A percentile compares a stretch with the other conserved stretches of the same genome.
Conservation (phyloP, 2,888 invertebrate genomes). For the Dicranocentrus wangi region DNA sequence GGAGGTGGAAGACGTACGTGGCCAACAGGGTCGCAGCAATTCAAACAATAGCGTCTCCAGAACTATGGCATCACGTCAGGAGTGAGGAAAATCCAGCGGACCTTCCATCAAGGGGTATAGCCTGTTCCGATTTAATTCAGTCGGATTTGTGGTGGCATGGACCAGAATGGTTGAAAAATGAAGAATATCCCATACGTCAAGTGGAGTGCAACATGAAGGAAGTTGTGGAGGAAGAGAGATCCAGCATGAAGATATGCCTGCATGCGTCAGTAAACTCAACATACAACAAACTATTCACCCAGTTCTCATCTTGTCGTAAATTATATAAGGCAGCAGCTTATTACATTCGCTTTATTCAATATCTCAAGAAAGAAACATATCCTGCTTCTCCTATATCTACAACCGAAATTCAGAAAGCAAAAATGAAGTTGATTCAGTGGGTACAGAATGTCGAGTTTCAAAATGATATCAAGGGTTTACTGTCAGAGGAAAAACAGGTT, state of each 20-base stretch:
- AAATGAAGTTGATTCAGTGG: too few species aligned
- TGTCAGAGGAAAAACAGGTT: too few species aligned
- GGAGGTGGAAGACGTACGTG: slow-evolving; percentile 71
- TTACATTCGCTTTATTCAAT: too few species aligned
- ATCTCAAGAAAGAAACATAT: too few species aligned
- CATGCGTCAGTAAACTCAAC: background rate
- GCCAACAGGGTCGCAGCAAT: slow-evolving; percentile 71
- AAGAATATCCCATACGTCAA: background rate
- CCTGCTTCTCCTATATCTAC: too few species aligned
- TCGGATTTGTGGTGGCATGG: slow-evolving; percentile 42
- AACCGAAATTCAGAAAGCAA: too few species aligned
- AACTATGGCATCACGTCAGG: slow-evolving; percentile 70
- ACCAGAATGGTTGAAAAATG: background rate
- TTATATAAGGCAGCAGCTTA: too few species aligned
- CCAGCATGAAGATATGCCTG: background rate
- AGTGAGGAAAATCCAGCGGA: slow-evolving; percentile 73
- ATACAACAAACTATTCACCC: too few species aligned
- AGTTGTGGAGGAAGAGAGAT: background rate
- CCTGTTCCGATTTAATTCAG: background rate
- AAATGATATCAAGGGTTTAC: too few species aligned
- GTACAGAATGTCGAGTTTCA: too few species aligned
- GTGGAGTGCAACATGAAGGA: background rate
- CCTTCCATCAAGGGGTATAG: slow-evolving; percentile 67
- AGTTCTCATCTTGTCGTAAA: too few species aligned
- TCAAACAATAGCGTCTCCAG: slow-evolving; percentile 51